Conservation (phyloP, 2,888 invertebrate genomes). For the Pachydiplax longipennis region DNA sequence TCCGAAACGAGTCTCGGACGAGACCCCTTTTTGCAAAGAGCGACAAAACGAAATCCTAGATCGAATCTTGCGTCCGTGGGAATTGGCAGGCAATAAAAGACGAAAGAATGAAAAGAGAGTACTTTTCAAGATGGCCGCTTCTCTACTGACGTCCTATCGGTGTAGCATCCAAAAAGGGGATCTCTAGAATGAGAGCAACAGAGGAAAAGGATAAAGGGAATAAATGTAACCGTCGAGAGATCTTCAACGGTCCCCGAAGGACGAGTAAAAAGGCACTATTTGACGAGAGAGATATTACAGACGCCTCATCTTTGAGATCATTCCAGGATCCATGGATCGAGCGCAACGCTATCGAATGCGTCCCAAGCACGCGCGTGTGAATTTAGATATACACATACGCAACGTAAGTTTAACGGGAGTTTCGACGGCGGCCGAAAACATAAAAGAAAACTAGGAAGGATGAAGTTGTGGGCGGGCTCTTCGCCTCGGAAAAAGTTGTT, state of each 20-base stretch:
- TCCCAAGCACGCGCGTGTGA: neutral
- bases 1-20: neutral
- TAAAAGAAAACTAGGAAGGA: too few relatives aligned
- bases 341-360: too few relatives aligned
- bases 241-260: neutral
- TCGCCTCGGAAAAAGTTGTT: too few relatives aligned
- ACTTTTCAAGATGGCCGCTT: neutral
- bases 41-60: neutral
- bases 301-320: neutral
- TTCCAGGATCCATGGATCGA: too few relatives aligned
- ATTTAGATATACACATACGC: neutral
- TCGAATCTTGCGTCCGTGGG: neutral
- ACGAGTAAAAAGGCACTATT: neutral
- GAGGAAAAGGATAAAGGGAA: neutral
- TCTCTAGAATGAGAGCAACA: neutral
- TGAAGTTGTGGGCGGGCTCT: too few relatives aligned
- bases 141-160: neutral
- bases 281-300: neutral
- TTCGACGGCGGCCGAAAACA: too few relatives aligned
- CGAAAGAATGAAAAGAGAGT: neutral
- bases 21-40: neutral
- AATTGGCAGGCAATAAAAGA: neutral
- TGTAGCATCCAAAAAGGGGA: neutral
- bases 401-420: neutral
- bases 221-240: neutral